Evolutionary conservation across 1,140 invertebrate species (phyloP), one percentile per base, ranked within the genome.

Genomic region (Drosophila busckii): DNA sequence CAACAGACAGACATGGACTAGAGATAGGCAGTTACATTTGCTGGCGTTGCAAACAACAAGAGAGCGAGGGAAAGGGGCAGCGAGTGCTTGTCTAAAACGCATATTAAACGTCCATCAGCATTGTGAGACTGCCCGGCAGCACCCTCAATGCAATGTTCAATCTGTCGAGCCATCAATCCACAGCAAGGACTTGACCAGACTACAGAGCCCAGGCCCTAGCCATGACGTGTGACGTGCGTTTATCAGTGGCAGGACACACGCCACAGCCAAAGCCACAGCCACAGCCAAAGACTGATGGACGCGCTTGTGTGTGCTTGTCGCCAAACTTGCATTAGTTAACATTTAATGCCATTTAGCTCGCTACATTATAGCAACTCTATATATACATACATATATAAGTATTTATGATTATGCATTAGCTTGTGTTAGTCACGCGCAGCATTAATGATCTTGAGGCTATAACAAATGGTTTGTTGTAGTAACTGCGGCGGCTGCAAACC

Each of bases 121-220:
- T 13, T 12, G 17, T 6, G 23, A 26, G 45, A n/a, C n/a, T n/a
- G n/a, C 15, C 13, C 13, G n/a, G 38, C 8, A 28, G 4, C 40
- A 37, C 20, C 50, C 28, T 25, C 15, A 42, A 53, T 55, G 59
- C 32, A 56, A 56, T 49, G 70, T 75, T 70, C 70, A 75, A 75
- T 76, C 70, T 76, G 66, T 78, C 70, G 61, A 53, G 61, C 70
- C 71, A 76, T 76, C 70, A 76, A 76, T 76, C 70, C 70, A 66
- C 54, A 75, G 60, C 66, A 73, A 78, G 66, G 66, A 70, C 54
- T 62, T 60, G 53, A 25, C 9, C 17, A 28, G 38, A 12, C 17
- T 22, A 29, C 20, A 9, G 20, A 10, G 6, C 12, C n/a, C 7
- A 5, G 9, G 16, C 8, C 25, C 17, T 10, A 61, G 25, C 60